These are phyloP conservation scores for Scartelaos histophorus DNA, from an alignment of 2,113 vertebrate species.

Conservation along the genomic window DNA sequence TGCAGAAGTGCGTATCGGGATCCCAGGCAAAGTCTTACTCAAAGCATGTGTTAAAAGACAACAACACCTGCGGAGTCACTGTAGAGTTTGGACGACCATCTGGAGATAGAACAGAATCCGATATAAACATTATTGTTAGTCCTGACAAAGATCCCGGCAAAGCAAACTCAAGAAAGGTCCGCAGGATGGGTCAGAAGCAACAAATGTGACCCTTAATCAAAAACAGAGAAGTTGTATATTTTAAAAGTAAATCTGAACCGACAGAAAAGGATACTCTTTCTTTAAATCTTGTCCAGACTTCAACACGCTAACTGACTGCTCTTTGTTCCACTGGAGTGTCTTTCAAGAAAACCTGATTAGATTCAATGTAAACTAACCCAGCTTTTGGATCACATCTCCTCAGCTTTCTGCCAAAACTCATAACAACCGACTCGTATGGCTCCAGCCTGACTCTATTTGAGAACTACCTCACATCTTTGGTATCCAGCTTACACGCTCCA, in stretches of 20 bases:
- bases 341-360: slow-evolving; percentile 28
- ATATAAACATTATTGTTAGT: too few relatives aligned
- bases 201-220: background rate
- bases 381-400: slow-evolving; percentile 39
- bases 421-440: slow-evolving; percentile 55
- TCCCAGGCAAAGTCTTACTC: too few relatives aligned
- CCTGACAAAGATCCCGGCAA: too few relatives aligned
- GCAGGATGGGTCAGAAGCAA: background rate
- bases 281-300: slow-evolving; percentile 44
- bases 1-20: too few relatives aligned
- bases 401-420: slow-evolving; percentile 39
- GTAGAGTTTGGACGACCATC: too few relatives aligned
- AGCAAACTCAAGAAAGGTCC: background rate
- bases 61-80: too few relatives aligned
- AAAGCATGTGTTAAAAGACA: too few relatives aligned
- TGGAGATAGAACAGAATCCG: too few relatives aligned
- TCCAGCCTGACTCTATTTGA: slow-evolving; percentile 43
- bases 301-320: slow-evolving; percentile 53
- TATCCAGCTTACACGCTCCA: slow-evolving; percentile 41
- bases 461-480: slow-evolving; percentile 59
- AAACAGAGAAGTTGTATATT: slow-evolving; percentile 3
- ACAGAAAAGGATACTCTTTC: slow-evolving; percentile 30
- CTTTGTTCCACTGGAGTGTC: slow-evolving; percentile 32
- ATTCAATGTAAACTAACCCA: slow-evolving; percentile 50
- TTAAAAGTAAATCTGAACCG: background rate